Evolutionary conservation across 2,888 invertebrate genomes (phyloP), one percentile per base, ranked within the genome.

Genomic region (Ichneumon xanthorius): DNA sequence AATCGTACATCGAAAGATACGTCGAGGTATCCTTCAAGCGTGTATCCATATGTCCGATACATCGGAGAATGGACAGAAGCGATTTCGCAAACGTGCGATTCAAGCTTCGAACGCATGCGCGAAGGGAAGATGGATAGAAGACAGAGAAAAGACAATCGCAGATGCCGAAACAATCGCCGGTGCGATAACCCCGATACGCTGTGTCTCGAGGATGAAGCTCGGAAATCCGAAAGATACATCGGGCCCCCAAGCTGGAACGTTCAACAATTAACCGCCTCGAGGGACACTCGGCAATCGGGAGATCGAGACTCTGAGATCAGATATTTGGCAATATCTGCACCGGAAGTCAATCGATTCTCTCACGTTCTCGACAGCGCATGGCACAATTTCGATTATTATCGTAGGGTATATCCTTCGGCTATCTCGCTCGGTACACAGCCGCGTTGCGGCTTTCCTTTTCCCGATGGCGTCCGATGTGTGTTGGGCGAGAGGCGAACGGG

Each of bases 81-180:
- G 26, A 83, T 79, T 83, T 83, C 79, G 79, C 68, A 83, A 83
- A n/a, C 26, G n/a, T 37, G 50, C n/a, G 33, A 45, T 58, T 53
- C 70, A 19, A 67, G 48, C n/a, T 63, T 11, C 22, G 67, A 7
- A 63, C 33, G 63, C 45, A 9, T 19, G 48, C 30, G 58, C 40
- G 70, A 70, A 40, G 19, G 4, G 53, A 45, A 45, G 22, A 72
- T n/a, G 14, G 70, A 65, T 71, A 30, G 14, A 71, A 33, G 33
- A 33, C 33, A 7, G 19, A 11, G 65, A 22, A 67, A 78, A 81
- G 30, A 88, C 84, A 86, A 88, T 89, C 83, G 80, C 86, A 91
- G 92, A 91, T 91, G 84, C 82, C 77, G 79, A 89, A 88, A 91
- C 91, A 91, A 91, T 91, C 87, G 88, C 50, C 37, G 33, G 11